Evolutionary conservation across 2,888 invertebrate genomes (phyloP), one percentile per base, ranked within the genome.

Genomic region (Heliconius hortense): DNA sequence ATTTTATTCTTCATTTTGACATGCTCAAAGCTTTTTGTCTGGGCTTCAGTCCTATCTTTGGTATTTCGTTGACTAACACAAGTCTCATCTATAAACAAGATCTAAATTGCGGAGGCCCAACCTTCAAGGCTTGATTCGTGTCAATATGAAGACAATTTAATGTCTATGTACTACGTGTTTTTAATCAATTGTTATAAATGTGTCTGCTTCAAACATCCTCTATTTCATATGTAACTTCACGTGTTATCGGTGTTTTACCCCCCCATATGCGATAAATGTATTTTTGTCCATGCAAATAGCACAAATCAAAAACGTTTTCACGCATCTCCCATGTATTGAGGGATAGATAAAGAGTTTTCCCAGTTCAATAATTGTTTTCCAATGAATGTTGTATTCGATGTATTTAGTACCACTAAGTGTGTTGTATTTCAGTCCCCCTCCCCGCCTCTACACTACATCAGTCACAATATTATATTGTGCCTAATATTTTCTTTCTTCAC

Each of bases 71-170:
- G 43, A 43, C 15, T 35, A 35, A 35, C 35, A 35, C 35, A 35
- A 10, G 8, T 31, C 8, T 8, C 1, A 8, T 1, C 35, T 1
- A 35, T 35, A 35, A 35, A 35, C 8, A 35, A 35, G 35, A 35
- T 35, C 31, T 35, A 35, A 35, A 35, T 10, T 35, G 35, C 35
- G 35, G 35, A 35, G 35, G 35, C 35, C 35, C 8, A 35, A 8
- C 8, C 8, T 10, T 35, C 35, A 35, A 63, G 18, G 28, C n/a
- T 24, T 35, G 21, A 8, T 3, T 63, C 35, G 35, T 63, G 63
- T 63, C 63, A 63, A 63, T 35, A 63, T 18, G 63, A 35, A 63
- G 63, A 63, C 31, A 35, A 63, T 63, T 63, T 21, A 63, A 63
- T 35, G 63, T 35, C 63, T 63, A 31, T 63, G 35, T 35, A 63